A percentile compares a stretch with the other conserved stretches of the same genome.
Conservation (phyloP, 2,113 vertebrate species). For the Myrmecobius fasciatus region DNA sequence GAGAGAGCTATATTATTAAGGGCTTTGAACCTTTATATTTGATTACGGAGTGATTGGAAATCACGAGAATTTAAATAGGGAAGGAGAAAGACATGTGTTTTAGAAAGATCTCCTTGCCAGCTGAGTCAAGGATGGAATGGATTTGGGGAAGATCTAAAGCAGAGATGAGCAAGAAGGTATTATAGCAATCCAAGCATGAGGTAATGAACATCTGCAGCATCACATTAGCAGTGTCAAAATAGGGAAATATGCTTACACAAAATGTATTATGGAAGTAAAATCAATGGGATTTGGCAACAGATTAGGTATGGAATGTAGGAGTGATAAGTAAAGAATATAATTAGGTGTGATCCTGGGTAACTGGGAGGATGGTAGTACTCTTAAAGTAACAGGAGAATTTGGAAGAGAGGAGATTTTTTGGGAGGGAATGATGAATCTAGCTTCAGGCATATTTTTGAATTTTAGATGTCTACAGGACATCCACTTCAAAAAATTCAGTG, state of each 20-base stretch:
- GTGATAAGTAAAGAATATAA: too few relatives aligned
- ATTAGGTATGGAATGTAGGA: too few relatives aligned
- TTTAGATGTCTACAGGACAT: too few relatives aligned
- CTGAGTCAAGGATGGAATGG: not conserved
- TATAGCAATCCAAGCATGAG: not conserved
- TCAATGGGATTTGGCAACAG: too few relatives aligned
- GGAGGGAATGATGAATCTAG: too few relatives aligned
- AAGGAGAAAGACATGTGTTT: not conserved
- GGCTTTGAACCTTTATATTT: not conserved
- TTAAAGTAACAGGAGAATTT: too few relatives aligned
- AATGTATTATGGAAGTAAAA: too few relatives aligned
- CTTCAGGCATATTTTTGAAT: too few relatives aligned
- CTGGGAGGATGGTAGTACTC: too few relatives aligned
- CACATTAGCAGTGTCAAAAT: not conserved
- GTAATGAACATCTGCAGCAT: not conserved
- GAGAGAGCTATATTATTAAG: not conserved
- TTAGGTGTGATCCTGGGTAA: too few relatives aligned
- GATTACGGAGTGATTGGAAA: not conserved
- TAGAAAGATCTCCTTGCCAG: not conserved
- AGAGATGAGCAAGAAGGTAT: not conserved
- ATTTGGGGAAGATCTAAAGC: not conserved
- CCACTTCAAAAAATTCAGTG: too few relatives aligned
- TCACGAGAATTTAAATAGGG: not conserved
- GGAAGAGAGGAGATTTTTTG: too few relatives aligned
- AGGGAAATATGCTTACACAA: not conserved